Evolutionary conservation across 2,888 invertebrate species (phyloP).

Genomic region (Cryptocephalus primarius): DNA sequence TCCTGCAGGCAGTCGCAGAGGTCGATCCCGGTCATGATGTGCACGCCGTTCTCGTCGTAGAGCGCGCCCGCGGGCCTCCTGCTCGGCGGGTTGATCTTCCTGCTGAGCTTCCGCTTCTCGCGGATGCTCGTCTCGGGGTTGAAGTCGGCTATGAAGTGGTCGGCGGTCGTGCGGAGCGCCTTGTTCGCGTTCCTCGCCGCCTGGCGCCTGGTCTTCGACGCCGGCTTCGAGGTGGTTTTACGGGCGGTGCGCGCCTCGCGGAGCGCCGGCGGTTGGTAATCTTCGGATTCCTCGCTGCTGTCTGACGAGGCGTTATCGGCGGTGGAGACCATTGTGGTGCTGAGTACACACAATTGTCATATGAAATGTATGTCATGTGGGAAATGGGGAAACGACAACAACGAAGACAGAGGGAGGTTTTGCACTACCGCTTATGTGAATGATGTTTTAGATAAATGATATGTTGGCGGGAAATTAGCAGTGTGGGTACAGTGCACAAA

Average conservation of each 20-base stretch:
- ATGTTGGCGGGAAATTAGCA: too few relatives aligned
- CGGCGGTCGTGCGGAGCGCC: conserved; percentile 16
- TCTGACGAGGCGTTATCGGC: conserved; percentile 4
- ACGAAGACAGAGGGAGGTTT: too few relatives aligned
- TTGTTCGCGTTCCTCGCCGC: conserved; percentile 20
- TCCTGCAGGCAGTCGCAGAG: conserved; percentile 76
- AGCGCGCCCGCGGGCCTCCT: conserved; percentile 43
- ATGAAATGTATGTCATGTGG: too few relatives aligned
- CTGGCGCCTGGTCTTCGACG: conserved; percentile 21
- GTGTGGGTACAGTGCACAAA: too few relatives aligned
- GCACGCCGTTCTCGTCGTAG: conserved; percentile 61
- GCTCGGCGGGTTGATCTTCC: conserved; percentile 48
- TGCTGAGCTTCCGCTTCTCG: conserved; percentile 64
- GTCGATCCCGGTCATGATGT: conserved; percentile 53
- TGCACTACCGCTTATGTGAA: too few relatives aligned
- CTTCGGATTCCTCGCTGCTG: conserved; percentile 11
- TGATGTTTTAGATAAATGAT: too few relatives aligned
- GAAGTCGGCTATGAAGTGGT: conserved; percentile 44
- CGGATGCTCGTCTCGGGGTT: conserved; percentile 70
- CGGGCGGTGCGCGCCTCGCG: conserved; percentile 21
- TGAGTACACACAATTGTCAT: too few relatives aligned
- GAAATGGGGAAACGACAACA: too few relatives aligned
- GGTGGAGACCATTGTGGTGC: too few relatives aligned
- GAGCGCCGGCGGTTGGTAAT: conserved; percentile 14
- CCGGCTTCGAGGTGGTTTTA: conserved; percentile 18